Percentiles rank a stretch among this genome's conserved stretches.
phyloP scores from a whole-genome alignment of 2,797 vertebrate genomes.

The Lophius americanus region DNA sequence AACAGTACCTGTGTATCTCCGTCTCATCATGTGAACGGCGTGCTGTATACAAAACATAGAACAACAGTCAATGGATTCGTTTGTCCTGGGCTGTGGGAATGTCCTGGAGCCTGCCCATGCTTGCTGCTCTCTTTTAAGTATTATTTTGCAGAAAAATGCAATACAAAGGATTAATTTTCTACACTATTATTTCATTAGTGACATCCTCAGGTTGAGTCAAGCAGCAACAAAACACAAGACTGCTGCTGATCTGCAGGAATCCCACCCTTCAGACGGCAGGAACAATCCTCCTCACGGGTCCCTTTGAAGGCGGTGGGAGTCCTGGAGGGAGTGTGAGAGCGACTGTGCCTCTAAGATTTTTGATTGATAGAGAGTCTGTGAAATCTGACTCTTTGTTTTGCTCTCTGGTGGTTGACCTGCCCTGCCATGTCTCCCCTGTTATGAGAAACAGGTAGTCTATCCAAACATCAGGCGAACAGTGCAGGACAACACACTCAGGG shows the following conservation, averaged over 20 bases:
- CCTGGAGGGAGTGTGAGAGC: conserved; percentile 57
- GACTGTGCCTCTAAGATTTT: conserved; percentile 72
- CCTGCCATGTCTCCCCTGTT: conserved; percentile 73
- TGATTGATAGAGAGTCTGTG: conserved; percentile 81
- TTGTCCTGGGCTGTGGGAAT: conserved; percentile 71
- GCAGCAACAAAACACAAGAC: conserved; percentile 61
- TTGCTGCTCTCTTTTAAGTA: conserved; percentile 53
- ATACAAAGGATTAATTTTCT: conserved; percentile 64
- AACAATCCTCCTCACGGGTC: conserved; percentile 52
- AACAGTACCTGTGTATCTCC: conserved; percentile 50
- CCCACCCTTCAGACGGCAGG: conserved; percentile 44
- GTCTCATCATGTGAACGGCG: conserved; percentile 23
- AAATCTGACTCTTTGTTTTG: conserved; percentile 80
- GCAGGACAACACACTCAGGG: conserved; percentile 57
- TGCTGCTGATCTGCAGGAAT: conserved; percentile 56
- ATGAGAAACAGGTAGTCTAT: conserved; percentile 69
- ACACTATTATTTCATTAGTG: conserved; percentile 36
- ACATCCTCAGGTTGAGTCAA: conserved; percentile 56
- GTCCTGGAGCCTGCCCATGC: conserved; percentile 61
- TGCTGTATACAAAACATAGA: conserved; percentile 52
- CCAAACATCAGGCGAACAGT: conserved; percentile 67
- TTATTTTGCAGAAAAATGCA: conserved; percentile 60
- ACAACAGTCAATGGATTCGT: conserved; percentile 58
- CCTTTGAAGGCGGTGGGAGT: conserved; percentile 72
- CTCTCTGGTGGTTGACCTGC: conserved; percentile 70